Base-by-base conservation (phyloP, 2,113 vertebrate genomes). In the Phasianus colchicus region DNA sequence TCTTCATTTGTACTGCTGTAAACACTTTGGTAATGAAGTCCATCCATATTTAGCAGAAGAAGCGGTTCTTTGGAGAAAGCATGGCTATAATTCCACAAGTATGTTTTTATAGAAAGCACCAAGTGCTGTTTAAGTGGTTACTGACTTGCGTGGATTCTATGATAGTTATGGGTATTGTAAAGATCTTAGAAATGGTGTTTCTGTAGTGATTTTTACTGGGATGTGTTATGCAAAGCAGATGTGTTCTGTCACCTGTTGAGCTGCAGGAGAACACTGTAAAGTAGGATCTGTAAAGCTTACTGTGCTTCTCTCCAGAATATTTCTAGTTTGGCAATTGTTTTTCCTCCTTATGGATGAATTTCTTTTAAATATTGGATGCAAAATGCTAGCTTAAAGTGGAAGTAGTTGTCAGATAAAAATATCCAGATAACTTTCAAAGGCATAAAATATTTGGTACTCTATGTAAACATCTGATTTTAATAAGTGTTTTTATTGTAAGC, bases 381-480 rank as follows among this genome's bases (percentile, higher is more conserved):
- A 86, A 94, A 89, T 83, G 60, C n/a, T 83, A 69, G 88, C 58
- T 87, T 87, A 54, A 71, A 61, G 13, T 88, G 54, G 29, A 76
- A 96, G 72, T 88, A 91, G n/a, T 78, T 66, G 66, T 95, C 25
- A 45, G 81, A 74, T 67, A 92, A 92, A 83, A 91, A 58, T 65
- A 42, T 73, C 67, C 45, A 71, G 48, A 91, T 86, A 91, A 93
- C 57, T 94, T 96, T 95, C 13, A 74, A 82, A 84, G 48, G 42
- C 50, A 43, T 75, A 63, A 89, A 95, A 74, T 55, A 92, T 83
- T 95, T 95, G 47, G 55, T 97, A 83, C 32, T 94, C 45, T 79
- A 63, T 12, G 11, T 54, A 88, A 93, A 81, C 88, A 93, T 89
- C 64, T 97, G 82, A 84, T 95, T 97, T 97, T 95, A 95, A 96